phyloP scores from a whole-genome alignment of 2,797 vertebrate genomes.

The Tenualosa thibaudeaui region DNA sequence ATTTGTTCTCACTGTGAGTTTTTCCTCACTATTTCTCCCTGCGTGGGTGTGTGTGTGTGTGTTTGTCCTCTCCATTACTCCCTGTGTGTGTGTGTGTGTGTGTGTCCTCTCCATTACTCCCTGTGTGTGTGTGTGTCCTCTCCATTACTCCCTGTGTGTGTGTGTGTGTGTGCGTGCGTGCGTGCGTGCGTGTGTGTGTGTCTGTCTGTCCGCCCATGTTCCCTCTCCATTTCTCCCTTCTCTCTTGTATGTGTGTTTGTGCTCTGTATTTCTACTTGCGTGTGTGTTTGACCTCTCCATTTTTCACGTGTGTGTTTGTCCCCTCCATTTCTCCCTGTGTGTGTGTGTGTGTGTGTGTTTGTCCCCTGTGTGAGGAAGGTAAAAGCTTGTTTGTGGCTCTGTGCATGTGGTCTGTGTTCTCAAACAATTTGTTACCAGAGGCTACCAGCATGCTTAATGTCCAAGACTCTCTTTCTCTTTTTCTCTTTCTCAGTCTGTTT shows the following conservation, averaged over 20 bases:
- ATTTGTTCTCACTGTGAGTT: conserved; percentile 1
- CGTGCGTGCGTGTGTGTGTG: too few relatives aligned
- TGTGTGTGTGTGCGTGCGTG: too few relatives aligned
- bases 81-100: too few relatives aligned
- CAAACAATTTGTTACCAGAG: conserved; percentile 15
- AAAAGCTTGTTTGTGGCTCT: neutral
- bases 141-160: too few relatives aligned
- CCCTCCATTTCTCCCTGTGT: neutral
- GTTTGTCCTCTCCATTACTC: too few relatives aligned
- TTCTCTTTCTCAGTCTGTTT: neutral
- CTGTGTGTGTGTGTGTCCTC: too few relatives aligned
- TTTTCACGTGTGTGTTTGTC: too few relatives aligned
- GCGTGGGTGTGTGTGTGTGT: too few relatives aligned
- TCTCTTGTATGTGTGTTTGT: neutral
- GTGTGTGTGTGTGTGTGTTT: neutral
- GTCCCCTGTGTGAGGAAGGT: neutral
- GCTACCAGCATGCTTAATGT: conserved; percentile 19
- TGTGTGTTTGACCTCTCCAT: too few relatives aligned
- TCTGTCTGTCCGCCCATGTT: too few relatives aligned
- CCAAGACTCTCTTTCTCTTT: neutral
- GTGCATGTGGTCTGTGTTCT: conserved; percentile 17
- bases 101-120: too few relatives aligned
- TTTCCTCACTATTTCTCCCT: neutral
- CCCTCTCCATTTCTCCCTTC: too few relatives aligned
- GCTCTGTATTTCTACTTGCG: neutral